Evolutionary conservation across 2,113 vertebrate genomes (phyloP), one percentile per base, ranked within the genome.

Genomic region (Xyrauchen texanus): DNA sequence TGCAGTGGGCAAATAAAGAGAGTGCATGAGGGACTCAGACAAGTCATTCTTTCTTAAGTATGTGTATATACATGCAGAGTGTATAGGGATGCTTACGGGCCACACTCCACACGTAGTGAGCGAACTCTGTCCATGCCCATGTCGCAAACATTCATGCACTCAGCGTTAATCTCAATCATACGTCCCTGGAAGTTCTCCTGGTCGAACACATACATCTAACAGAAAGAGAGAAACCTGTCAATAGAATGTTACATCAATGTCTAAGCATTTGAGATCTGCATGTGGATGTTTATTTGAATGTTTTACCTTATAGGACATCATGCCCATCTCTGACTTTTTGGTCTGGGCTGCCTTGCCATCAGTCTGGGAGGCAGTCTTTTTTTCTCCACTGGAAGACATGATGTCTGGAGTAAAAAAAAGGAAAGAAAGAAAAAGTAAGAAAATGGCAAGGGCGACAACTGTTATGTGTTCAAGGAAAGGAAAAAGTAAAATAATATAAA

Each of bases 171-270:
- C 90, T 94, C 93, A 5, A 93, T 90, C 89, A 92, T 92, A 86
- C 90, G 93, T 68, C 93, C 93, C 88, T 94, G 93, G 92, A 94
- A 94, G 90, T 94, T 94, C 90, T 94, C 93, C 88, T 92, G 91
- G 87, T 94, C 93, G 44, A 90, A 94, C 84, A 94, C 90, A 69
- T 86, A 90, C 93, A 94, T 92, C 93, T 94, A 84, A 63, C 9
- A 46, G 55, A 72, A 9, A 57, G 51, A 66, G 9, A 79, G 55
- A 65, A 0, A 52, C 5, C 42, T 13, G 16, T 61, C 58, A 47
- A 34, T 64, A 10, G n/a, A 4, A 76, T 12, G 11, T 15, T 46
- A 76, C 7, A 45, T 16, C 7, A n/a, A 11, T 0, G 4, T 10
- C 34, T 12, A 13, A 1, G n/a, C 5, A 12, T 7, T 8, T 53